Evolutionary conservation across 2,113 vertebrate species (phyloP), one percentile per base, ranked within the genome.

Genomic region (Pollimyrus isidori): DNA sequence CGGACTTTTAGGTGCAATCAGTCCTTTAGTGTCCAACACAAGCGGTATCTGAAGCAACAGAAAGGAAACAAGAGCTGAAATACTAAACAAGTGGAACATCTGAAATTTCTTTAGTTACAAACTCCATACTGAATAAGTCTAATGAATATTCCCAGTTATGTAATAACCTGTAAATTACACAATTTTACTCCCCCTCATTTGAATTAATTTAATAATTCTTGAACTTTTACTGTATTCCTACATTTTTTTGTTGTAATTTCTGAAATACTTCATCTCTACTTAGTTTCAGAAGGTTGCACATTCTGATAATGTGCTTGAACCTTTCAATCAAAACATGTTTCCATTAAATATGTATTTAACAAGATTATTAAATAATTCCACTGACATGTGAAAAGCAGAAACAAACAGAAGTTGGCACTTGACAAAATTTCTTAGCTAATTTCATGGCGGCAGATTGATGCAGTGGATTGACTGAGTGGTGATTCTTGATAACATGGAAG

Each of bases 1-100:
- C 30, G 96, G 96, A 88, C 95, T 87, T 93, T 96, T 96, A 0
- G 95, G 95, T 1, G 89, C 76, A 30, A 96, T 5, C 35, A 97
- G 90, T 65, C 91, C 92, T 65, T 91, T 90, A 0, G 30, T 35
- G 82, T 95, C 96, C 93, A 97, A 0, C 86, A 96, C 94, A 30
- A 97, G 5, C 0, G 96, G 96, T 82, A 97, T 91, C 97, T 97
- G 90, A 35, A 52, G 0, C 82, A 0, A 86, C 53, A 0, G 4
- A 30, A 91, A 91, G 0, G 83, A 48, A 30, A 62, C n/a, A 39
- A 39, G 30, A 46, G 17, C 30, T 19, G 19, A 62, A 89, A 35
- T 3, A 69, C 26, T 30, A 4, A 13, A 30, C 17, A 53, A 53
- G 52, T 53, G 52, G 23, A 26, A 69, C 10, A 69, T 69, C 13